Evolutionary conservation across 2,888 invertebrate species (phyloP).

Genomic region (Sisyra nigra): DNA sequence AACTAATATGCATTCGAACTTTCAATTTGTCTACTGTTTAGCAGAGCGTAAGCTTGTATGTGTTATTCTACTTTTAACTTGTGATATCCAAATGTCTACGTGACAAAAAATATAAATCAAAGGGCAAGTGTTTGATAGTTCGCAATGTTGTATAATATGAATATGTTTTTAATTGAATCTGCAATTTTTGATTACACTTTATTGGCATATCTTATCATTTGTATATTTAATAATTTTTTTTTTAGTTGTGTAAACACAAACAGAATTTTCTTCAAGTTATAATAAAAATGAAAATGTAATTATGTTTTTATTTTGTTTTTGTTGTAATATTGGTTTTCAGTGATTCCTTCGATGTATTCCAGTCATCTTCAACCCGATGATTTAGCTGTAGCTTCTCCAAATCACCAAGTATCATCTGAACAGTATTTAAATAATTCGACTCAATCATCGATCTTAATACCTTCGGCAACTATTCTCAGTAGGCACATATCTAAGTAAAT

Average conservation of each 20-base stretch:
- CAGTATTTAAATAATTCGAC: constrained; percentile 2
- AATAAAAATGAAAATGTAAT: not conserved
- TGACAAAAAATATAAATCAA: too few relatives aligned
- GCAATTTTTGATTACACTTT: too few relatives aligned
- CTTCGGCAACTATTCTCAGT: constrained; percentile 2
- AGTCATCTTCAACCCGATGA: not conserved
- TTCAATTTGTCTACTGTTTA: too few relatives aligned
- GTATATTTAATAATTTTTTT: not conserved
- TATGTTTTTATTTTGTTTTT: not conserved
- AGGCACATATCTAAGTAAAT: constrained; percentile 6
- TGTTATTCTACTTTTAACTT: too few relatives aligned
- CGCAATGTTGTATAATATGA: too few relatives aligned
- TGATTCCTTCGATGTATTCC: constrained; percentile 4
- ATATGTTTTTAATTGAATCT: too few relatives aligned
- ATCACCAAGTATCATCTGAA: not conserved
- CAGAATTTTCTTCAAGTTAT: not conserved
- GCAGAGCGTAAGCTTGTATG: too few relatives aligned
- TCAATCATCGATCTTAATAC: not conserved
- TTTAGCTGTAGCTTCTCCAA: not conserved
- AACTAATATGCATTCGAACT: too few relatives aligned
- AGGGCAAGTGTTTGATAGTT: too few relatives aligned
- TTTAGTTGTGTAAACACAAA: not conserved
- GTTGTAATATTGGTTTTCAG: constrained; percentile 1
- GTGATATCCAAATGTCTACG: too few relatives aligned
- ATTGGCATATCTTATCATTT: too few relatives aligned